A percentile compares a stretch with the other conserved stretches of the same genome.
phyloP scores from a whole-genome alignment of 2,113 vertebrate genomes.

The Zapornia atra region DNA sequence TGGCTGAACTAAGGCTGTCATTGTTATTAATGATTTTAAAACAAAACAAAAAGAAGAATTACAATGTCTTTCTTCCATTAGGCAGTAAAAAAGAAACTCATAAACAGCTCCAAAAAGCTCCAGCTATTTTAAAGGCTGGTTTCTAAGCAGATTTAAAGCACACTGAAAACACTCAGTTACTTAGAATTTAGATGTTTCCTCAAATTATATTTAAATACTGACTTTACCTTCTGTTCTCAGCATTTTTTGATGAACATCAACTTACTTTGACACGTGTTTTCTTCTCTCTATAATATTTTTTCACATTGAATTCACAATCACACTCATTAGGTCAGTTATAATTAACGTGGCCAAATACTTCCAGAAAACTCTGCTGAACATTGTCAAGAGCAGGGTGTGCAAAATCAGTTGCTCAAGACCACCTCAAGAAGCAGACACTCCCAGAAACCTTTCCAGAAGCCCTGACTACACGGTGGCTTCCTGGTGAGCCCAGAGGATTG shows the following conservation, averaged over 20 bases:
- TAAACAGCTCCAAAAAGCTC: neutral
- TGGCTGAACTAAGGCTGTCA: conserved; percentile 16
- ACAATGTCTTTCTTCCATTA: neutral
- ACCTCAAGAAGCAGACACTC: neutral
- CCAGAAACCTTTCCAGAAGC: neutral
- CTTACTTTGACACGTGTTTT: neutral
- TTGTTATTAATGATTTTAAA: neutral
- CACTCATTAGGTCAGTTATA: neutral
- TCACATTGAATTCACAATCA: neutral
- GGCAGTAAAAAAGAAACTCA: neutral
- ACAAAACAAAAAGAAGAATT: neutral
- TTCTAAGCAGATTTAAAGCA: neutral
- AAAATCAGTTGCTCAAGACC: neutral
- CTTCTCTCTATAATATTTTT: neutral
- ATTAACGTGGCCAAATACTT: neutral
- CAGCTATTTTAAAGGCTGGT: neutral
- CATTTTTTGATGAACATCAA: neutral
- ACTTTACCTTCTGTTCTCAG: neutral
- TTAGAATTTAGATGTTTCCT: neutral
- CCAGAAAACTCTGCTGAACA: neutral
- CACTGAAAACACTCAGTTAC: neutral
- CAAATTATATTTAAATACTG: neutral
- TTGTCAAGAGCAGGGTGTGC: neutral
- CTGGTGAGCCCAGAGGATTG: neutral
- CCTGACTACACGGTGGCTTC: neutral